Evolutionary conservation across 1,140 invertebrate species (phyloP).

Genomic region (Drosophila nigrodunni): DNA sequence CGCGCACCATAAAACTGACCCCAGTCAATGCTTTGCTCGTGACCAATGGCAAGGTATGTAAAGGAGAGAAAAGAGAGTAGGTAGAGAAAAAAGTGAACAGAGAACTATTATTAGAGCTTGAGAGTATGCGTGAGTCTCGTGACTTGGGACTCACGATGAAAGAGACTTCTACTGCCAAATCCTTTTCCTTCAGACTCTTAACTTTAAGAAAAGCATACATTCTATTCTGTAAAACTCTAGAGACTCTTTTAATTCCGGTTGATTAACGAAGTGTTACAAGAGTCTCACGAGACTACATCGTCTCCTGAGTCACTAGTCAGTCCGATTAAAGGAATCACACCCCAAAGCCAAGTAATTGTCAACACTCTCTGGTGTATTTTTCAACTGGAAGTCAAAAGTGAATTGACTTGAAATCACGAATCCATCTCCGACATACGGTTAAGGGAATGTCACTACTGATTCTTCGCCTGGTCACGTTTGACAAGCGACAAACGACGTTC

Average conservation of each 20-base stretch:
- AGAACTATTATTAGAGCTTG: background rate
- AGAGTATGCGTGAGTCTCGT: background rate
- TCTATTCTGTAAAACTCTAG: too few relatives aligned
- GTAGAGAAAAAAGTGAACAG: background rate
- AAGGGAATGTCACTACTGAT: background rate
- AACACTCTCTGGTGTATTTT: background rate
- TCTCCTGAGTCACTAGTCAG: background rate
- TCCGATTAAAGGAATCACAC: background rate
- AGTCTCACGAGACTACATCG: background rate
- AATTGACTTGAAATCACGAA: constrained; percentile 12
- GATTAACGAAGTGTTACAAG: background rate
- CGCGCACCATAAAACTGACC: constrained; percentile 93
- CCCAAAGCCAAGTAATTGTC: background rate
- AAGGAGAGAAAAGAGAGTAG: background rate
- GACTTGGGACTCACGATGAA: constrained; percentile 3
- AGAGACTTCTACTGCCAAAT: background rate
- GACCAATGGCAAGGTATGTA: constrained; percentile 92
- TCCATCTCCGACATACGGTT: constrained; percentile 17
- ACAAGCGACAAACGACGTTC: constrained; percentile 62
- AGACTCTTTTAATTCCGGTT: background rate
- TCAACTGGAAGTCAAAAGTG: constrained; percentile 12
- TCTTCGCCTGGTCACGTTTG: constrained; percentile 55
- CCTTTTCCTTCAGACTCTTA: background rate
- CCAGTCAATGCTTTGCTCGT: constrained; percentile 94
- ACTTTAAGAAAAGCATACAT: too few relatives aligned